Conservation (phyloP, 2,797 vertebrate genomes). For the Rhadinocentrus ornatus region DNA sequence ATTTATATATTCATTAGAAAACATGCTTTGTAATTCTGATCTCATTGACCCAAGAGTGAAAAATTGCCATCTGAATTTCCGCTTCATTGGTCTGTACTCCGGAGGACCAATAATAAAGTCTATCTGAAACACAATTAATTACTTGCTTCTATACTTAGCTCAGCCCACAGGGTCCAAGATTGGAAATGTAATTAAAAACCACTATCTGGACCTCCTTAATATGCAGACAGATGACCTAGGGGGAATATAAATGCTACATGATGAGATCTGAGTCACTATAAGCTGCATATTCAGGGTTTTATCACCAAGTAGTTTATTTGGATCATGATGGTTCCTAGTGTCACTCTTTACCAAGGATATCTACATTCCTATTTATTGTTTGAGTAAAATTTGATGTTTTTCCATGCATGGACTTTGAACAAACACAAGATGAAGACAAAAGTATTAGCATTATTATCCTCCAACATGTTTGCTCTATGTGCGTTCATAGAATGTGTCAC, state of each 20-base stretch:
- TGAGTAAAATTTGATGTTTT: neutral
- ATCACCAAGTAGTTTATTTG: constrained; percentile 36
- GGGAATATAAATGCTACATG: constrained; percentile 27
- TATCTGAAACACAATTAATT: constrained; percentile 43
- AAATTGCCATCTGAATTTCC: neutral
- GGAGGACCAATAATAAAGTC: constrained; percentile 4
- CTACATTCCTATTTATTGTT: neutral
- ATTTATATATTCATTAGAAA: neutral
- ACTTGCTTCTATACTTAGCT: constrained; percentile 55
- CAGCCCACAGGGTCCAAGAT: constrained; percentile 34
- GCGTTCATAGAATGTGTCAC: neutral
- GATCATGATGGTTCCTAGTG: constrained; percentile 3
- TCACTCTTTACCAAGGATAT: neutral
- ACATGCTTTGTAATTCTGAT: neutral
- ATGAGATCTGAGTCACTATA: constrained; percentile 39
- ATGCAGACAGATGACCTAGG: constrained; percentile 51
- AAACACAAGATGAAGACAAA: neutral
- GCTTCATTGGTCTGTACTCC: neutral
- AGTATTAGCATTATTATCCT: neutral
- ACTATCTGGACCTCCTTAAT: constrained; percentile 56
- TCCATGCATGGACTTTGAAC: neutral
- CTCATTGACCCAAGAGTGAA: neutral
- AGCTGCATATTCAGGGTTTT: constrained; percentile 48
- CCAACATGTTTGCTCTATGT: neutral
- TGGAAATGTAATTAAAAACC: constrained; percentile 64